Evolutionary conservation across 2,888 invertebrate species (phyloP).

Genomic region (Eulithis prunata): DNA sequence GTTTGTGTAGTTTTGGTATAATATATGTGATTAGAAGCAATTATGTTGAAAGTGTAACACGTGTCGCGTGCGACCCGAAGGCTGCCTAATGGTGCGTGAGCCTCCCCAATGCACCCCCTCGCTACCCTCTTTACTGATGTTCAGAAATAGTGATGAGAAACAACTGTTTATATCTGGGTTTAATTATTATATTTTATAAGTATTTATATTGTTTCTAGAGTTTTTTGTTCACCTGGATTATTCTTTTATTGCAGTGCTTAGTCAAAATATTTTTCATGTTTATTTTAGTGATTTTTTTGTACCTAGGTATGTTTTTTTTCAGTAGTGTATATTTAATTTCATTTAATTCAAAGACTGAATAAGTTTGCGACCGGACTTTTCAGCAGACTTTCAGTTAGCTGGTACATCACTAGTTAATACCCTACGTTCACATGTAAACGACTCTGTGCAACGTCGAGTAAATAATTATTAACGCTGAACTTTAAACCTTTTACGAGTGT

Average conservation of each 20-base stretch:
- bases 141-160: conserved; percentile 40
- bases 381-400: background rate
- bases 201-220: too few species aligned
- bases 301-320: too few species aligned
- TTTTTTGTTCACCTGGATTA: too few species aligned
- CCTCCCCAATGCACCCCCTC: conserved; percentile 46
- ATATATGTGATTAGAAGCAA: conserved; percentile 74
- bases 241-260: too few species aligned
- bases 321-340: too few species aligned
- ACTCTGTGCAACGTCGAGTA: conserved; percentile 50
- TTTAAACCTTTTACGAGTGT: conserved; percentile 45
- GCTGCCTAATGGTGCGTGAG: conserved; percentile 79
- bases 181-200: too few species aligned
- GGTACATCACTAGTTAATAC: conserved; percentile 28
- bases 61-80: conserved; percentile 71
- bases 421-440: conserved; percentile 46
- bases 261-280: too few species aligned
- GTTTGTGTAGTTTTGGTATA: conserved; percentile 44
- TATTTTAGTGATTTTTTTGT: too few species aligned
- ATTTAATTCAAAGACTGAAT: too few species aligned
- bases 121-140: conserved; percentile 64
- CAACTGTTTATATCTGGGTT: too few species aligned
- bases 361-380: too few species aligned
- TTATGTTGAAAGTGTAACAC: conserved; percentile 80
- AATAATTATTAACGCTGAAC: conserved; percentile 51